phyloP scores from a whole-genome alignment of 2,113 vertebrate genomes.

The Mormoops blainvillei region DNA sequence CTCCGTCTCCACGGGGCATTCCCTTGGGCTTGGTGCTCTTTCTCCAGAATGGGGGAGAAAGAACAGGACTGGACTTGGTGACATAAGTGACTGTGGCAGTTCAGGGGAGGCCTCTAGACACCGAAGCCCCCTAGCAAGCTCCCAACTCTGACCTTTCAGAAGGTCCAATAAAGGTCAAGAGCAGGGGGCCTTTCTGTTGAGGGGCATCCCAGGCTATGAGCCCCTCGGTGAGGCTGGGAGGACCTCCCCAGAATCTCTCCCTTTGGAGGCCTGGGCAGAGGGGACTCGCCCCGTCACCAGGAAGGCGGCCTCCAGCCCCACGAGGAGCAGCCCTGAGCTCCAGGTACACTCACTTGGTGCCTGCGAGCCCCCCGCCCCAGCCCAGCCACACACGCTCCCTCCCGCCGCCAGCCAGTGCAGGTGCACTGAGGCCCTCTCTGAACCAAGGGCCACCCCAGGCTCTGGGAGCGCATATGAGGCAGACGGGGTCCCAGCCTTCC shows the following conservation, averaged over 20 bases:
- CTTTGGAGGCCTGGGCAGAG: not conserved
- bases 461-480: not conserved
- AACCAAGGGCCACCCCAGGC: not conserved
- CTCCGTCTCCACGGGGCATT: not conserved
- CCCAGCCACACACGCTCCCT: accelerated
- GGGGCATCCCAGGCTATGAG: not conserved
- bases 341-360: not conserved
- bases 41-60: not conserved
- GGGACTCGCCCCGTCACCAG: not conserved
- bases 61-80: not conserved
- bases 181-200: not conserved
- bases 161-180: not conserved
- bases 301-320: not conserved
- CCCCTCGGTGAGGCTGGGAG: not conserved
- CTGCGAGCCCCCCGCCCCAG: accelerated
- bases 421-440: not conserved
- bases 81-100: not conserved
- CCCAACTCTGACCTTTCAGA: not conserved
- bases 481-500: not conserved
- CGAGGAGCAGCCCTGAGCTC: too few species aligned
- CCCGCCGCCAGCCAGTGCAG: accelerated
- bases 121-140: not conserved
- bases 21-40: not conserved
- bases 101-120: not conserved
- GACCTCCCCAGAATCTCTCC: not conserved